phyloP scores from a whole-genome alignment of 2,888 invertebrate species.

The Megamerina dolium region DNA sequence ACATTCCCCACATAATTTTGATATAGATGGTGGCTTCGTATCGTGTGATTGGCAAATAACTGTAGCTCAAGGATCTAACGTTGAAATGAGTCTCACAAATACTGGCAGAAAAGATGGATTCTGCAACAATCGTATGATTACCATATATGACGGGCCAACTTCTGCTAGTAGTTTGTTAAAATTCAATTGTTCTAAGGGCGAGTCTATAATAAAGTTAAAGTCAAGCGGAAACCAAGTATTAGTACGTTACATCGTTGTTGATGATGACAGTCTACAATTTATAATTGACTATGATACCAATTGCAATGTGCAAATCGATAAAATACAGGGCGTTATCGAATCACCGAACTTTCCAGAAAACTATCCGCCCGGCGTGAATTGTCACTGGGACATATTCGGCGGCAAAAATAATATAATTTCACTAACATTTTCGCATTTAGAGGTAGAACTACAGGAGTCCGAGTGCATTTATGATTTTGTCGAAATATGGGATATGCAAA shows the following conservation, averaged over 20 bases:
- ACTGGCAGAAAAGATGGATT: constrained; percentile 32
- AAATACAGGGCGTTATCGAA: constrained; percentile 69
- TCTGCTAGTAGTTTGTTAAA: constrained; percentile 21
- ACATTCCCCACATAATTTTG: constrained; percentile 80
- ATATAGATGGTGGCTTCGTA: constrained; percentile 60
- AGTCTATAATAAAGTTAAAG: constrained; percentile 11
- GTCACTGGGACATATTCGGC: constrained; percentile 71
- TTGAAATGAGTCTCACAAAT: constrained; percentile 61
- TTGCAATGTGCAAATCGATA: constrained; percentile 28
- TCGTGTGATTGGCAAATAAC: constrained; percentile 79
- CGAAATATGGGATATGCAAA: constrained; percentile 46
- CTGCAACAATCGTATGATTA: constrained; percentile 56
- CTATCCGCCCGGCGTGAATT: constrained; percentile 61
- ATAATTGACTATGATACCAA: constrained; percentile 34
- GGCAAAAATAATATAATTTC: constrained; percentile 72
- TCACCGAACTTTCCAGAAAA: constrained; percentile 76
- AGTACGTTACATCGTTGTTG: constrained; percentile 31
- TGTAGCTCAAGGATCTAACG: constrained; percentile 64
- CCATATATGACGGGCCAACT: constrained; percentile 36
- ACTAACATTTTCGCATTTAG: constrained; percentile 75
- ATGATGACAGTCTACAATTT: constrained; percentile 27
- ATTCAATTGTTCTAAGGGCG: constrained; percentile 25
- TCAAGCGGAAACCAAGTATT: constrained; percentile 34
- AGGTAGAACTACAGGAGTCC: constrained; percentile 50
- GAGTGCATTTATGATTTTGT: constrained; percentile 61